Evolutionary conservation across 2,888 invertebrate genomes (phyloP).

Genomic region (Cosmia pyralina): DNA sequence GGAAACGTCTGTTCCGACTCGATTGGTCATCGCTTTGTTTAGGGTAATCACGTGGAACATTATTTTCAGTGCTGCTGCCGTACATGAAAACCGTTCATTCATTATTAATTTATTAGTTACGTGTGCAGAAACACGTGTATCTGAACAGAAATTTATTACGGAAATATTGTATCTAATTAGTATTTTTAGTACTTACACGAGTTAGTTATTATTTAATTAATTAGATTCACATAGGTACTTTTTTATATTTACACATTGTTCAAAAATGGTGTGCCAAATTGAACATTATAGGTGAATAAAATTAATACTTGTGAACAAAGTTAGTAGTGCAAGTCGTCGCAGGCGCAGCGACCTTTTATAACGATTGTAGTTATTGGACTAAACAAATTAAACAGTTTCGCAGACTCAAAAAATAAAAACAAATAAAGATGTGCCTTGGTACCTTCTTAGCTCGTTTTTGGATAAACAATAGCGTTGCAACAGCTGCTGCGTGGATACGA

Average conservation of each 20-base stretch:
- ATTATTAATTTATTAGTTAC: constrained; percentile 27
- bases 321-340: constrained; percentile 2
- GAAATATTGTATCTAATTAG: constrained; percentile 11
- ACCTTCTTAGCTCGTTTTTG: not conserved
- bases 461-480: constrained; percentile 18
- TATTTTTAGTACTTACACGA: constrained; percentile 17
- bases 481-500: not conserved
- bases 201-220: constrained; percentile 3
- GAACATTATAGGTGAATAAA: not conserved
- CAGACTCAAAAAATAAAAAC: constrained; percentile 43
- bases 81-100: constrained; percentile 37
- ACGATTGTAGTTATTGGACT: constrained; percentile 45
- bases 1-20: constrained; percentile 13
- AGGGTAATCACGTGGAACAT: constrained; percentile 25
- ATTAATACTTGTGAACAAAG: not conserved
- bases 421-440: constrained; percentile 15
- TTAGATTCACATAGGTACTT: constrained; percentile 1
- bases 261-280: not conserved
- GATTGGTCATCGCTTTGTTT: constrained; percentile 48
- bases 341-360: constrained; percentile 36
- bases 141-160: constrained; percentile 5
- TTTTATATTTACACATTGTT: not conserved
- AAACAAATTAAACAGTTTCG: constrained; percentile 47
- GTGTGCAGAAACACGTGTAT: constrained; percentile 37
- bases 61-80: constrained; percentile 3